A percentile compares a stretch with the other conserved stretches of the same genome.
Evolutionary conservation across 2,113 vertebrate genomes (phyloP).

Genomic region (Dendropsophus ebraccatus): DNA sequence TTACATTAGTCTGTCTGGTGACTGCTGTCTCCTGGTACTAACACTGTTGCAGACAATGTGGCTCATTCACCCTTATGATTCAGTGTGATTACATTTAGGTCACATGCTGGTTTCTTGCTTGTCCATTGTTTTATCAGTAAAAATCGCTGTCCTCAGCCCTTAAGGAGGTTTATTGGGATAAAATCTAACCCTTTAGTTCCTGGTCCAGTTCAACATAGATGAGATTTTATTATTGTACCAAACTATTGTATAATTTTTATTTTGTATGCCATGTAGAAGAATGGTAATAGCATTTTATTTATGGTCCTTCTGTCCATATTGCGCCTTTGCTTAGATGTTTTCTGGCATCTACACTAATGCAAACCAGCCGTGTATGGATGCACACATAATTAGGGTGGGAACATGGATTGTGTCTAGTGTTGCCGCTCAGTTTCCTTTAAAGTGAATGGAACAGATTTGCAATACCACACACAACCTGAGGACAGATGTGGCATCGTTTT

Average conservation of each 20-base stretch:
- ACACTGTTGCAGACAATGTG: background rate
- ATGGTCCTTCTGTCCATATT: too few relatives aligned
- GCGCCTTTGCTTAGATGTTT: too few relatives aligned
- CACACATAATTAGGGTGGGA: too few relatives aligned
- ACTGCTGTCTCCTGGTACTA: background rate
- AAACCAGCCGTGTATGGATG: too few relatives aligned
- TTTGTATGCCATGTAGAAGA: too few relatives aligned
- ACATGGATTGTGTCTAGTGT: too few relatives aligned
- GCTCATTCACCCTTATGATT: background rate
- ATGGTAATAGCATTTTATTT: too few relatives aligned
- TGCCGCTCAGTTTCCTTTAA: too few relatives aligned
- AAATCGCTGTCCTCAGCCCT: background rate
- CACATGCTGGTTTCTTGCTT: background rate
- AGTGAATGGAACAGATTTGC: too few relatives aligned
- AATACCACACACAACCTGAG: too few relatives aligned
- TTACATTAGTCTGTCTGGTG: background rate
- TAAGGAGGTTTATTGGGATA: background rate
- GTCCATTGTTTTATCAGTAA: background rate
- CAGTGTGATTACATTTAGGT: background rate
- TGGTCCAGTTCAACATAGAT: background rate
- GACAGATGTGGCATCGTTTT: too few relatives aligned
- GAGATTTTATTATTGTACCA: background rate
- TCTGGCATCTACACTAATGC: too few relatives aligned
- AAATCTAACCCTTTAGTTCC: background rate
- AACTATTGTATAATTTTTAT: background rate